Base-by-base conservation (phyloP, 2,888 invertebrate species). In the Caenorhabditis plicata region DNA sequence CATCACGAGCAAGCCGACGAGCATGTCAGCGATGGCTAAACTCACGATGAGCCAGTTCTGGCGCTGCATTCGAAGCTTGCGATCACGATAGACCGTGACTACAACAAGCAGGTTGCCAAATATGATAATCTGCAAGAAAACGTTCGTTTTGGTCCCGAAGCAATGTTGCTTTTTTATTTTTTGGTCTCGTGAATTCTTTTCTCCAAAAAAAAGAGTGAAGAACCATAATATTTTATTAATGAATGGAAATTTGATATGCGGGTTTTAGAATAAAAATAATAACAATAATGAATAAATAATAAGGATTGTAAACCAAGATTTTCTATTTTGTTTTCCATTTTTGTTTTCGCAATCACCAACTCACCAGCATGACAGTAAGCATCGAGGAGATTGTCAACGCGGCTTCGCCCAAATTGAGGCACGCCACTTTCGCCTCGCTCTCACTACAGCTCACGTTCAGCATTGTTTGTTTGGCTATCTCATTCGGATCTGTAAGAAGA, bases 21-120 rank as follows among this genome's bases (percentile, higher is more conserved):
- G 77, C 49, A 84, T 80, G 62, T 80, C 80, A n/a, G 80, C 80
- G 1, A 73, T 53, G 0, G 80, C 80, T 31, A 80, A 50, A 22
- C 77, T 83, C 3, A 83, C 83, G 17, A 84, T 83, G 60, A 84
- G 81, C 81, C 83, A 83, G 71, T 84, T 84, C 64, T 84, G 84
- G 4, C 82, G 74, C 29, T 81, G 81, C 64, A 81, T 82, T 20
- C 77, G 57, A 44, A 80, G 55, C 52, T 78, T 77, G 41, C 71
- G 61, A 52, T 80, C 80, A 26, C 71, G 62, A 54, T 76, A 61
- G 9, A 80, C 79, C 3, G 80, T 81, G 29, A 78, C 58, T 33
- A 80, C 74, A 9, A 80, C 80, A 35, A 81, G 64, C 13, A 74
- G 36, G 46, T 80, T 80, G 35, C 80, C 80, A 35, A 70, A 58